Base-by-base conservation (phyloP, 2,888 invertebrate species). In the Micropterix aruncella region DNA sequence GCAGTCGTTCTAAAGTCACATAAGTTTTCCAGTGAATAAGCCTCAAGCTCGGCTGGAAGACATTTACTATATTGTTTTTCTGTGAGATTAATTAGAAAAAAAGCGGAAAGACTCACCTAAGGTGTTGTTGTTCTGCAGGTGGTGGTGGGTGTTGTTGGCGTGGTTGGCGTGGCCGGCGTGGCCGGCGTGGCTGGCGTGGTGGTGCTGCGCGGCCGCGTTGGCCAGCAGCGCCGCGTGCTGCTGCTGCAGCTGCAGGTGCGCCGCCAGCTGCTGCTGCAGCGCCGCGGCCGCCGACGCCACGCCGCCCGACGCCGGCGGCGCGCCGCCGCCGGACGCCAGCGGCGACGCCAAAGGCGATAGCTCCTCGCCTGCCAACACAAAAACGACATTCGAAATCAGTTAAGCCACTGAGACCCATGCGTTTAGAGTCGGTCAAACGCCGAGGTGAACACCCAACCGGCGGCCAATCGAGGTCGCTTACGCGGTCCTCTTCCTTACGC, bases 251-350 rank as follows among this genome's bases (percentile, higher is more conserved):
- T 75, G 65, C 57, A 77, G 77, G 56, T 74, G 65, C 51, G 74
- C 72, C 47, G 75, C 71, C 62, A 77, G 77, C 54, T 77, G 77
- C 56, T 77, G 77, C 48, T 75, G 63, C 50, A 75, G 65, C 17
- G 67, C 68, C 55, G 69, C 67, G 63, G 51, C 46, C 40, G 46
- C 48, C 41, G 43, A 48, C 50, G 48, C 51, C 49, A 47, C 50
- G 44, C 47, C 50, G 44, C 44, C 52, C 45, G 46, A 62, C 52
- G 59, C 60, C 47, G 56, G 59, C 41, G 62, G 53, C 46, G 47
- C 53, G 40, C 43, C 19, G 42, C 38, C 38, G 67, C 62, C 66
- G 74, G 63, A 60, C 75, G 75, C 55, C 70, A 71, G 16, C 55
- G 65, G 54, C 60, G 73, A 18, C 41, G 61, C 58, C 51, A 60